Evolutionary conservation across 2,888 invertebrate genomes (phyloP).

Genomic region (Lasioglossum calceatum): DNA sequence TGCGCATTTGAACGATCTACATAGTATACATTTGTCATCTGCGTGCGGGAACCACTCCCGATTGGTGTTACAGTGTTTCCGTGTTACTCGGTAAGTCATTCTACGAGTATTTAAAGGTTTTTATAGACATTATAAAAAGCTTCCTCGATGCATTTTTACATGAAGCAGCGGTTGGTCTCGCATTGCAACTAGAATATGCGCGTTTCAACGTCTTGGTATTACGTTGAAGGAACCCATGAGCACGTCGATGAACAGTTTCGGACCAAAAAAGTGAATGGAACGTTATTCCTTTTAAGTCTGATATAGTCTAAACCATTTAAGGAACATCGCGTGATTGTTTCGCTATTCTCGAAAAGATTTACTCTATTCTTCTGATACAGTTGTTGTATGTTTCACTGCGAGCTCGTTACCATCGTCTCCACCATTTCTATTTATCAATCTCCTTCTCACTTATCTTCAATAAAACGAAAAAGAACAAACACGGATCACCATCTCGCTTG

Average conservation of each 20-base stretch:
- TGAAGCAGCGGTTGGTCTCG: slow-evolving; percentile 1
- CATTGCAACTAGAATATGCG: background rate
- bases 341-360: slow-evolving; percentile 4
- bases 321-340: background rate
- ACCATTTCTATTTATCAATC: slow-evolving; percentile 18
- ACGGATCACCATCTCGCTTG: slow-evolving; percentile 10
- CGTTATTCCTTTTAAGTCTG: slow-evolving; percentile 46
- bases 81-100: slow-evolving; percentile 68
- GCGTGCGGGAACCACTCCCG: slow-evolving; percentile 77
- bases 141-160: background rate
- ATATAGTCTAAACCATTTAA: slow-evolving; percentile 19
- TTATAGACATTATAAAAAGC: background rate
- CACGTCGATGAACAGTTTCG: slow-evolving; percentile 66
- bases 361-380: background rate
- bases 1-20: slow-evolving; percentile 75
- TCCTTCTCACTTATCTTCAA: background rate
- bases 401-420: slow-evolving; percentile 6
- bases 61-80: slow-evolving; percentile 64
- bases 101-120: background rate
- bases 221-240: slow-evolving; percentile 59
- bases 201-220: slow-evolving; percentile 40
- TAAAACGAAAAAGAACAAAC: slow-evolving; percentile 14
- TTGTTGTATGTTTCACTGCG: background rate
- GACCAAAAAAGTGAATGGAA: slow-evolving; percentile 67
- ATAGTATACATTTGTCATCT: slow-evolving; percentile 78